These are phyloP conservation scores for Oeneis ivallda DNA, from an alignment of 2,888 invertebrate genomes.

Conservation along the genomic window DNA sequence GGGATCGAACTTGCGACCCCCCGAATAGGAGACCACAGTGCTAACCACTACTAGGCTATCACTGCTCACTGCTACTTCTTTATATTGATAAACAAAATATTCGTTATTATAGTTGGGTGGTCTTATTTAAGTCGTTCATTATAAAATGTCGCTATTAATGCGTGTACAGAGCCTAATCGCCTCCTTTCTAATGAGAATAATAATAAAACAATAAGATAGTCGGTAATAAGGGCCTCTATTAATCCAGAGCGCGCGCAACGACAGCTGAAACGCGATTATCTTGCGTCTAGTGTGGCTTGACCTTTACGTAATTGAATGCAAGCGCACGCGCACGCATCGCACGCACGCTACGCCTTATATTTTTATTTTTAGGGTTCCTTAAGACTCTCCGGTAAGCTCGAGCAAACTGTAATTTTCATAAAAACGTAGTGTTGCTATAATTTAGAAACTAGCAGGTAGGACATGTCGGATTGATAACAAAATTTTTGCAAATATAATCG, in stretches of 20 bases:
- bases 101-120: constrained; percentile 5
- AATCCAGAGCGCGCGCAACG: constrained; percentile 53
- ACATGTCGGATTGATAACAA: too few relatives aligned
- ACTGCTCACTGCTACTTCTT: too few relatives aligned
- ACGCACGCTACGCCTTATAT: constrained; percentile 64
- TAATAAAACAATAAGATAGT: constrained; percentile 29
- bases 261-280: constrained; percentile 76
- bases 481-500: too few relatives aligned
- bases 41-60: too few relatives aligned
- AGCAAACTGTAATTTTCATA: not conserved
- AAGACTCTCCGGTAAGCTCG: not conserved
- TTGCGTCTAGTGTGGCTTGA: constrained; percentile 69
- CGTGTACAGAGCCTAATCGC: constrained; percentile 28
- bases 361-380: constrained; percentile 30
- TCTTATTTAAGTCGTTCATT: not conserved
- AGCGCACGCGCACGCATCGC: constrained; percentile 68
- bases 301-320: constrained; percentile 79
- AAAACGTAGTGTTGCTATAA: too few relatives aligned
- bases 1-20: too few relatives aligned
- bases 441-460: too few relatives aligned
- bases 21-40: too few relatives aligned
- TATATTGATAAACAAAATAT: not conserved
- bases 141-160: constrained; percentile 28
- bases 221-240: constrained; percentile 35
- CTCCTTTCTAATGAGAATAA: constrained; percentile 40